Evolutionary conservation across 2,113 vertebrate genomes (phyloP), one percentile per base, ranked within the genome.

Genomic region (Oreochromis niloticus): DNA sequence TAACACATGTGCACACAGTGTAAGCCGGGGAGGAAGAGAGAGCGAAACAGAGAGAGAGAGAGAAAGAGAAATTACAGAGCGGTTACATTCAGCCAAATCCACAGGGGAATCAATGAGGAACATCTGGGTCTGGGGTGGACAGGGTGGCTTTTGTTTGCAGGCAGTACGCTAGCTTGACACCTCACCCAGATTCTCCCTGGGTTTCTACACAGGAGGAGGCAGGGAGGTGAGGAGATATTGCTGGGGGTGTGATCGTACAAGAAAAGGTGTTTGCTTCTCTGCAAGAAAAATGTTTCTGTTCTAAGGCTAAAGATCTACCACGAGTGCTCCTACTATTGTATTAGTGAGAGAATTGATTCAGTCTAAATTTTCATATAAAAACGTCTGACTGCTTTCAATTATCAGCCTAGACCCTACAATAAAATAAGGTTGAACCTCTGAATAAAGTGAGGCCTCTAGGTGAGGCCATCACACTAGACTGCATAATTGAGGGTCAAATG

Each of bases 51-150:
- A 63, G 59, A 75, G 50, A 56, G 3, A 11, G 54, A 90, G 83
- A 85, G 87, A 93, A 85, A 93, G 92, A 89, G 78, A 89, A 43
- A 52, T 89, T 88, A 85, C 83, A 85, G 83, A 95, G 92, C 90
- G 89, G 90, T 96, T 96, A 96, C 73, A 92, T 96, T 95, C 90
- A 93, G 56, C 85, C 95, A 86, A 93, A 93, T 90, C 90, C 55
- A 81, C 88, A 82, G 90, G 91, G 93, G 96, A 91, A 96, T 94
- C 93, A 96, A 97, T 96, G 94, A 84, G 92, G 96, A 96, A 95
- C 94, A 96, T 95, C 95, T 96, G 94, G 96, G 95, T 83, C 84
- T 63, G 92, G 91, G 95, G 92, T 84, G 92, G 95, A 96, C 94
- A 93, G 94, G 91, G 94, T 89, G 87, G 91, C 90, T 96, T 93